Evolutionary conservation across 2,888 invertebrate genomes (phyloP), one percentile per base, ranked within the genome.

Genomic region (Nudaria mundana): DNA sequence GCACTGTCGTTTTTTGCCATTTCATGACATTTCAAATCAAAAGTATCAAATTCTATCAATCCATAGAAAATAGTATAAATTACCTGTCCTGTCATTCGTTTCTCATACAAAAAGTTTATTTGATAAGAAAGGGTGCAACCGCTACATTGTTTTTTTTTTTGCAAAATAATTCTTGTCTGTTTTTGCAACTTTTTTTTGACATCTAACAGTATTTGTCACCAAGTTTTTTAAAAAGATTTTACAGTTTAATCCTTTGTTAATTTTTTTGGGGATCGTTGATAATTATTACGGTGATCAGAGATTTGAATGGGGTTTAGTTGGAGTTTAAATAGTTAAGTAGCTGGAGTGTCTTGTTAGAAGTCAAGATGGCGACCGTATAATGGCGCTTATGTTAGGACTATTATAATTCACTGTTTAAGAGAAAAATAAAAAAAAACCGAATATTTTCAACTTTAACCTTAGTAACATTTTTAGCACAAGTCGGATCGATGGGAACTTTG

Each of bases 51-150:
- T 42, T 30, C 22, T 4, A 23, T 32, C 6, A 1, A 35, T 40
- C 40, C 12, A 7, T n/a, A 24, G 30, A 48, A 1, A 30, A 0
- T 30, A 43, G 12, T 41, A 51, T 47, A 58, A 54, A 56, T 58
- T 61, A 65, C 60, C 58, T 63, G 61, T 56, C 42, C 41, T 39
- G 65, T 63, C 66, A 75, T 75, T 71, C 70, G 70, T 75, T 74
- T 76, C 75, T 64, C 66, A 70, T 70, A 65, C 70, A 72, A 78
- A 71, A 78, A 52, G 41, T 49, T 30, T 75, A 70, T 66, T 49
- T 56, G 69, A 63, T 63, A 47, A 52, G 55, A 63, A 71, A 73
- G 76, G 76, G 74, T 66, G 60, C 55, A 77, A 82, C 84, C 83
- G 71, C 82, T 79, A 73, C 68, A 66, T 38, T 57, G 63, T 67